phyloP scores from a whole-genome alignment of 2,888 invertebrate genomes.

The Caenorhabditis plicata region DNA sequence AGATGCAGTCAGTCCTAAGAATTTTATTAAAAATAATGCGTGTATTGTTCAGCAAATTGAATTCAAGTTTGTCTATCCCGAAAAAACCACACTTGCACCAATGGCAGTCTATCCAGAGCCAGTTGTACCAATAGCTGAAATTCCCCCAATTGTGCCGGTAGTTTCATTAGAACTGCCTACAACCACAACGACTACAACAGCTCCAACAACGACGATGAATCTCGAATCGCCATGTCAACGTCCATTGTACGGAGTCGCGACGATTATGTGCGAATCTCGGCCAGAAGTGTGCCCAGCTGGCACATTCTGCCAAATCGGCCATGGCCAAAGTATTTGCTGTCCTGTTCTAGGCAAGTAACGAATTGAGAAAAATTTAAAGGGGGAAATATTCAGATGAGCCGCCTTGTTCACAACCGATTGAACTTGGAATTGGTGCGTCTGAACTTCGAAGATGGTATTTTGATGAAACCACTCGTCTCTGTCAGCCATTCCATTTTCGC shows the following conservation, averaged over 20 bases:
- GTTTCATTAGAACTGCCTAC: background rate
- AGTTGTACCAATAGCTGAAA: too few relatives aligned
- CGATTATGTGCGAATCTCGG: conserved; percentile 36
- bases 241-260: conserved; percentile 30
- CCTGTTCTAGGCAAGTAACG: conserved; percentile 31
- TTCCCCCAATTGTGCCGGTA: too few relatives aligned
- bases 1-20: too few relatives aligned
- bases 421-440: conserved; percentile 41
- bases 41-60: too few relatives aligned
- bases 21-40: too few relatives aligned
- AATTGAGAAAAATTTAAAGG: background rate
- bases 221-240: conserved; percentile 35
- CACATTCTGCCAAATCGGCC: conserved; percentile 46
- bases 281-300: conserved; percentile 37
- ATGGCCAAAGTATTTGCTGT: conserved; percentile 50
- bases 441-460: conserved; percentile 47
- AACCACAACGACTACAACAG: background rate
- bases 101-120: too few relatives aligned
- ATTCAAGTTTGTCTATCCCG: too few relatives aligned
- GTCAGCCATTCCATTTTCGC: conserved; percentile 45
- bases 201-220: background rate
- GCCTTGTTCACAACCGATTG: conserved; percentile 42
- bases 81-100: too few relatives aligned
- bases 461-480: conserved; percentile 36
- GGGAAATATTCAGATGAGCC: conserved; percentile 26